Base-by-base conservation (phyloP, 2,113 vertebrate species). In the Xiphorhynchus elegans region DNA sequence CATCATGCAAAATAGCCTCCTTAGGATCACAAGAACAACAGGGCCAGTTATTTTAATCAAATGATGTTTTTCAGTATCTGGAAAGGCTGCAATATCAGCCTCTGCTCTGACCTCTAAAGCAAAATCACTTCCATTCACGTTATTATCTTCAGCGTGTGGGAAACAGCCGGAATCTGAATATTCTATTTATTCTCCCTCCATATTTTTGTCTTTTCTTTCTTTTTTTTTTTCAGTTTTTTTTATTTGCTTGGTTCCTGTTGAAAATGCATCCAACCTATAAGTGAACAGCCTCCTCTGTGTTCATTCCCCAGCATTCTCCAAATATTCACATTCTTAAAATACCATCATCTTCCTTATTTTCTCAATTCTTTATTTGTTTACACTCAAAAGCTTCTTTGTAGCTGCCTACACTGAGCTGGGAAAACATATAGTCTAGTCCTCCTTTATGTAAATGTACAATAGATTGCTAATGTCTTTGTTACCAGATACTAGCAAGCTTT, bases 301-400 rank as follows among this genome's bases (percentile, higher is more conserved):
- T 97, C 95, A 66, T 96, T 98, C 97, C 90, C 96, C 92, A 84
- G 97, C 99, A 99, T 99, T 99, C 99, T 98, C 98, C 97, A 98
- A 98, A 99, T 99, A 98, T 98, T 98, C 99, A 98, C 99, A 98
- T 99, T 98, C 98, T 98, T 98, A 95, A 97, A 97, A 99, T 99
- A 97, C 99, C 99, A 97, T 86, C 97, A 84, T 98, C 98, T 99
- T 99, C 99, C 99, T 99, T 99, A 98, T 99, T 99, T 99, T 99
- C 98, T 99, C 99, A 99, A 99, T 99, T 99, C 98, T 98, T 97
- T 98, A 97, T 98, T 99, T 99, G 99, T 99, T 99, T 99, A 99
- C 97, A 96, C 98, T 99, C 98, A 98, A 99, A 99, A 98, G 98
- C 94, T 97, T 97, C 98, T 99, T 99, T 99, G 98, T 99, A 73